A percentile compares a stretch with the other conserved stretches of the same genome.
Evolutionary conservation across 2,888 invertebrate species (phyloP).

Genomic region (Apocheima hispidaria): DNA sequence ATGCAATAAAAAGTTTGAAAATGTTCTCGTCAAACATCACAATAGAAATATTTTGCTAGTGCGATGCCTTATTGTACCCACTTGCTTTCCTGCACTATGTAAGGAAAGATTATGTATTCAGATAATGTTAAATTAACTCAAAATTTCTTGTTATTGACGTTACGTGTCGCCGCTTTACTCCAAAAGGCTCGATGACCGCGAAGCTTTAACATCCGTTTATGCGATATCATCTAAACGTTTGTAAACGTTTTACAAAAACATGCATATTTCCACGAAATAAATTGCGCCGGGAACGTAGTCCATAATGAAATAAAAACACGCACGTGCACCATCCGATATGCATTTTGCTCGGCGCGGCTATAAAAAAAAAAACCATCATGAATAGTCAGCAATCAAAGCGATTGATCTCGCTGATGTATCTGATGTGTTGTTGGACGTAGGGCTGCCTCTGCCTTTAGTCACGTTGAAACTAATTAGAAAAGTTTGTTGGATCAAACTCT

Average conservation of each 20-base stretch:
- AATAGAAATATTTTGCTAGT: too few species aligned
- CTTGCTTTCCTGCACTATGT: neutral
- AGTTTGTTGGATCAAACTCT: neutral
- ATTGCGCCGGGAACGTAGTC: slow-evolving; percentile 18
- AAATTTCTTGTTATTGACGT: slow-evolving; percentile 14
- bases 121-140: neutral
- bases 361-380: slow-evolving; percentile 40
- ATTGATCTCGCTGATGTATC: slow-evolving; percentile 46
- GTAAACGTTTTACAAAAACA: slow-evolving; percentile 15
- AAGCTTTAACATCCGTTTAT: slow-evolving; percentile 1
- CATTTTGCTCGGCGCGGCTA: slow-evolving; percentile 39
- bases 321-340: slow-evolving; percentile 39
- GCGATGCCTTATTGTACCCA: too few species aligned
- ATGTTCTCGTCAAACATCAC: too few species aligned
- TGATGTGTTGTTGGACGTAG: slow-evolving; percentile 35
- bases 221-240: slow-evolving; percentile 16
- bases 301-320: slow-evolving; percentile 31
- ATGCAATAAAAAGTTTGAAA: too few species aligned
- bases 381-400: slow-evolving; percentile 48
- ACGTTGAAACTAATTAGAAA: neutral
- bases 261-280: slow-evolving; percentile 28
- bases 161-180: slow-evolving; percentile 15
- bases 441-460: slow-evolving; percentile 18
- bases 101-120: neutral
- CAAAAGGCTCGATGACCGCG: slow-evolving; percentile 9